Evolutionary conservation across 1,140 invertebrate species (phyloP).

Genomic region (Aphaenogaster floridana): DNA sequence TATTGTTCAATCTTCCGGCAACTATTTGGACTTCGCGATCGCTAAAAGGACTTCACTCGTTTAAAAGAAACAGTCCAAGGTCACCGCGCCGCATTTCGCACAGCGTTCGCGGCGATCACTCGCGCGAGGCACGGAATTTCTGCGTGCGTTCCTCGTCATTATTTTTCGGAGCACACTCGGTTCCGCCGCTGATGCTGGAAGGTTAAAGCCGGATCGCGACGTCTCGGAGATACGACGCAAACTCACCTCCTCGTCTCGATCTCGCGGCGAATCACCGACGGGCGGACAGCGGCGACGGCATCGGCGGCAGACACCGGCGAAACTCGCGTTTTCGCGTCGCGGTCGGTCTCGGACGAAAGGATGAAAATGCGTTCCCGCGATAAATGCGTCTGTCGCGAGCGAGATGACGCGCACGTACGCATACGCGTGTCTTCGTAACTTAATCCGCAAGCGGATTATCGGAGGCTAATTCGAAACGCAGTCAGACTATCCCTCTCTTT

Average conservation of each 20-base stretch:
- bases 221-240: background rate
- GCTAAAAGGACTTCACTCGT: background rate
- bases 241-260: conserved; percentile 47
- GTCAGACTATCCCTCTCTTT: conserved; percentile 61
- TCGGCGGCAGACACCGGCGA: background rate
- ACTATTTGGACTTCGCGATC: background rate
- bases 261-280: conserved; percentile 38
- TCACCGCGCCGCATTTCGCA: conserved; percentile 27
- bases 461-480: conserved; percentile 68
- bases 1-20: background rate
- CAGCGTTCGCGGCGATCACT: conserved; percentile 2
- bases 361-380: background rate
- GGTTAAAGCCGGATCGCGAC: background rate
- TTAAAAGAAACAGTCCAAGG: conserved; percentile 24
- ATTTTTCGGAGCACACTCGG: background rate
- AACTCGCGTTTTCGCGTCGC: conserved; percentile 33
- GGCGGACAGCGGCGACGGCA: background rate
- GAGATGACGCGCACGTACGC: conserved; percentile 32
- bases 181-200: background rate
- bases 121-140: background rate
- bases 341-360: background rate
- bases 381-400: background rate
- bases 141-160: background rate
- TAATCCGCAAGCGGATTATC: conserved; percentile 76
- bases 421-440: conserved; percentile 67